These are phyloP conservation scores for Suncus etruscus DNA, from an alignment of 2,113 vertebrate species.

Conservation along the genomic window DNA sequence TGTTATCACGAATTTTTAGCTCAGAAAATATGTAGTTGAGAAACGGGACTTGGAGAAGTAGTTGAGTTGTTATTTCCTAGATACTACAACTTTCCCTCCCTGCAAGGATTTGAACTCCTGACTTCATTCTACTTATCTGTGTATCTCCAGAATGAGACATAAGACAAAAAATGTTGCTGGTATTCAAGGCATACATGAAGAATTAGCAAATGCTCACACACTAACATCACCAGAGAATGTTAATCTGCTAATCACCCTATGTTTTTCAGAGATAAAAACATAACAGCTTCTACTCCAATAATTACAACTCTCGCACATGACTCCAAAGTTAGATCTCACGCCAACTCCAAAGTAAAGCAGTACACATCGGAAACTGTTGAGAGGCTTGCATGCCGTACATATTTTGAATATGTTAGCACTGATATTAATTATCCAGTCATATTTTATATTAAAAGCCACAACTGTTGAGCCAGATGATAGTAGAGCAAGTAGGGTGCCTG, in stretches of 20 bases:
- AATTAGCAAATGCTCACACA: constrained; percentile 50
- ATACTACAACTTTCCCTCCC: background rate
- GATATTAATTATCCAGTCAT: constrained; percentile 76
- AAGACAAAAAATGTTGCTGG: background rate
- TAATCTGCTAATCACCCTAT: constrained; percentile 58
- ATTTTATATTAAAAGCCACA: constrained; percentile 71
- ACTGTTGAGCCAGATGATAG: no score
- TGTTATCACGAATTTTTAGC: background rate
- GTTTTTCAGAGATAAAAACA: constrained; percentile 60
- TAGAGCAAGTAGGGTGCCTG: no score
- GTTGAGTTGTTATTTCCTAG: background rate
- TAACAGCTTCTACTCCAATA: constrained; percentile 29
- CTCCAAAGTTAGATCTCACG: constrained; percentile 59
- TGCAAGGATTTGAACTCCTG: background rate
- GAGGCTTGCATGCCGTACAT: constrained; percentile 79
- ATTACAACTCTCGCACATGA: background rate
- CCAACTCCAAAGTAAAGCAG: constrained; percentile 75
- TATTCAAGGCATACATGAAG: constrained; percentile 35
- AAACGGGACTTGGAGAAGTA: background rate
- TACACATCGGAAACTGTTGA: constrained; percentile 76
- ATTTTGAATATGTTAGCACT: constrained; percentile 78
- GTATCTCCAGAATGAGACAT: background rate
- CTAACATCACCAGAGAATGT: constrained; percentile 56
- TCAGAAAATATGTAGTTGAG: background rate
- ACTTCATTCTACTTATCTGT: background rate